Evolutionary conservation across 92 coral and sea anemone species (phyloP), one percentile per base, ranked within the genome.

Genomic region (Epizoanthus rinbou): DNA sequence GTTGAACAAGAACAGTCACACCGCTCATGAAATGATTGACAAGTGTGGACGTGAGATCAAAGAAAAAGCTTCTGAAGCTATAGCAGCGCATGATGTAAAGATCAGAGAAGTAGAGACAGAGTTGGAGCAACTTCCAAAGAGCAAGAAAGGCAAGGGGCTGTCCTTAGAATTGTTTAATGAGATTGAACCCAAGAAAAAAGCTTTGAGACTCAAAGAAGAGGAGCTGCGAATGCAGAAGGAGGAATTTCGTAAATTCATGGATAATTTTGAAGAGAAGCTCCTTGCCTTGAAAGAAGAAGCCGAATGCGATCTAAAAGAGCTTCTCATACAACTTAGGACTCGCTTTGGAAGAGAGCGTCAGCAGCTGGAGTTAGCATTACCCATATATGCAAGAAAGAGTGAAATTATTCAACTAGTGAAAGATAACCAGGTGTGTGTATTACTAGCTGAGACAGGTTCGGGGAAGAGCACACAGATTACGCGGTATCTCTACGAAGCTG

Each of bases 401-500:
- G 83, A 66, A 9, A 91, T 96, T 57, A 57, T 86, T 52, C 80
- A 90, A 37, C 58, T 86, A 22, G 84, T 96, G 52, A 71, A 74
- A 75, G 74, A 85, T 22, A 84, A 89, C 70, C 97, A 96, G 76
- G 98, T 96, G 8, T 70, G 89, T 65, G 84, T 96, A 60, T 80
- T 96, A 60, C 63, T 96, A 33, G 99, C 98, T 18, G 99, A 96
- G 85, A 96, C 99, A 25, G 99, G 98, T 19, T 96, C 99, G 1
- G 99, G 99, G 35, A 96, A 96, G 75, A 96, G 99, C 72, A 96
- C 98, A 3, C 99, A 96, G 82, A 65, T 96, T 71, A 92, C 94
- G 18, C 98, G 94, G 69, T 96, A 91, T 65, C 88, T 96, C 4
- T 95, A 91, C 25, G 99, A 96, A 43, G 93, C 93, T 3, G 91